Conservation (phyloP, 2,113 vertebrate species). For the Triplophysa rosa region DNA sequence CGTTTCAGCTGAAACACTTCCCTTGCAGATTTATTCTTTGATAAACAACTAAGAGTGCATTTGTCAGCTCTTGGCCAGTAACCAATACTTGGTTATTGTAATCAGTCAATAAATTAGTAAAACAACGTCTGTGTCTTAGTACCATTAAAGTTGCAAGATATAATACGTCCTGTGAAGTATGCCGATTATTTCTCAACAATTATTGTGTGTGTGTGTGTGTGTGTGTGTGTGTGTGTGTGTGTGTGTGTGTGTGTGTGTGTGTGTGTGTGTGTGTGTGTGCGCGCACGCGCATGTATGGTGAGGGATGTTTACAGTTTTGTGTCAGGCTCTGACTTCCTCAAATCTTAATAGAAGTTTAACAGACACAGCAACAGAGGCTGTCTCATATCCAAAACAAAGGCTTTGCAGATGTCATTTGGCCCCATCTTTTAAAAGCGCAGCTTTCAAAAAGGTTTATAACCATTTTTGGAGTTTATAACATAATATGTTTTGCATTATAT, state of each 20-base stretch:
- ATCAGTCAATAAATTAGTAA: constrained; percentile 1
- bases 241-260: background rate
- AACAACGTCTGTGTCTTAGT: background rate
- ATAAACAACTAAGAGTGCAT: constrained; percentile 42
- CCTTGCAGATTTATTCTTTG: constrained; percentile 50
- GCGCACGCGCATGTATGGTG: no score
- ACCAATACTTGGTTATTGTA: constrained; percentile 46
- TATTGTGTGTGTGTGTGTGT: background rate
- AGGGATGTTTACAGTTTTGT: constrained; percentile 26
- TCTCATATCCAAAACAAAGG: background rate
- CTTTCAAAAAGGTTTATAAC: background rate
- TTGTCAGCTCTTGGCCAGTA: constrained; percentile 7
- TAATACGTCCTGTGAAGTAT: constrained; percentile 20
- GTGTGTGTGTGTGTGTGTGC: background rate
- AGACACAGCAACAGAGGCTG: constrained; percentile 8
- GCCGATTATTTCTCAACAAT: constrained; percentile 2
- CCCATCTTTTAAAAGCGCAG: background rate
- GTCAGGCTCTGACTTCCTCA: constrained; percentile 24
- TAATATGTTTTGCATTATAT: background rate
- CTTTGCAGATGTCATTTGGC: background rate
- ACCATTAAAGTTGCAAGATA: background rate
- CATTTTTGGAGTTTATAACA: background rate
- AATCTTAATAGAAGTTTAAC: constrained; percentile 23
- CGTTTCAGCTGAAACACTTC: constrained; percentile 41
- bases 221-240: background rate